Evolutionary conservation across 2,888 invertebrate genomes (phyloP), one percentile per base, ranked within the genome.

Genomic region (Uropetala carovei): DNA sequence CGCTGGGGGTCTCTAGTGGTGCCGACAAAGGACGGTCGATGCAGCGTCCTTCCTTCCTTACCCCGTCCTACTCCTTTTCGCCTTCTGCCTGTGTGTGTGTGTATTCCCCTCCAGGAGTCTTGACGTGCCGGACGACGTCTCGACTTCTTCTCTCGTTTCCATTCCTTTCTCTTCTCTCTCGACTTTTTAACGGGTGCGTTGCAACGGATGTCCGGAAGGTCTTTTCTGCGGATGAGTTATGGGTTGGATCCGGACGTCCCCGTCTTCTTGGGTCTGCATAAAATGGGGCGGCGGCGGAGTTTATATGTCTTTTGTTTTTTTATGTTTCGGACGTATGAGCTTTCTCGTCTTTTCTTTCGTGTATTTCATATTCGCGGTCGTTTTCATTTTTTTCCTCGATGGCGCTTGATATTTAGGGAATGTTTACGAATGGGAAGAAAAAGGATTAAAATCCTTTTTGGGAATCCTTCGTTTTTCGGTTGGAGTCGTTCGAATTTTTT

Each of bases 21-120:
- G 86, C 86, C 86, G 86, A 86, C 86, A 86, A 86, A 86, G 86
- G 30, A 27, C 86, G 86, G 86, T 86, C 86, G 86, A 86, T 86
- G 59, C 60, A 22, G 59, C 86, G 59, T 86, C 86, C 86, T 22
- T 59, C 16, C 30, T 56, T 83, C 57, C 11, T 13, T n/a, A 14
- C 82, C 18, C 57, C 86, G 58, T 30, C 27, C 82, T 82, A 58
- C 57, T 43, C 64, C 16, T 64, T 64, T 64, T 64, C 27, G 86
- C 27, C 60, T 60, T 86, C 60, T 30, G 27, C 59, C 27, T 27
- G 86, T 60, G 22, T 22, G 86, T 60, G 22, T 22, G 83, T 43
- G 83, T 56, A 57, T 83, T 56, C 60, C 86, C 30, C 30, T 58
- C 14, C 59, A 27, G 59, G 59, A 16, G 64, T 16, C 14, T 64